Percentiles rank a stretch among this genome's conserved stretches.
phyloP scores from a whole-genome alignment of 1,140 invertebrate genomes.

The Aleiodes sp. region DNA sequence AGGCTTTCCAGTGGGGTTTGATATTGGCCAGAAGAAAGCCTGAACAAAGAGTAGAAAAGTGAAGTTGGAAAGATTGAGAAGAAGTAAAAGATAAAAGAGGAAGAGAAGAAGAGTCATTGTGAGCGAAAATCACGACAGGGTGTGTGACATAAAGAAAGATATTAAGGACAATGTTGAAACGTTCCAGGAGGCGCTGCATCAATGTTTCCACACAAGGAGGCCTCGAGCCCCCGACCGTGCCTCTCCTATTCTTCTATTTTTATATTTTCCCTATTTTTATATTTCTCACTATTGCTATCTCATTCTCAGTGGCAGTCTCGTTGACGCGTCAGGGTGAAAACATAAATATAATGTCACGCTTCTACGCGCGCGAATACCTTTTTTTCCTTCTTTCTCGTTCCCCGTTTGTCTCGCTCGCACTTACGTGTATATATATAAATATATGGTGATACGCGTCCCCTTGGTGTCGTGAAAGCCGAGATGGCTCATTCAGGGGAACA shows the following conservation, averaged over 20 bases:
- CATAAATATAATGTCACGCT: conserved; percentile 67
- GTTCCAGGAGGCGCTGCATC: conserved; percentile 41
- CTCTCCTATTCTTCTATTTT: conserved; percentile 29
- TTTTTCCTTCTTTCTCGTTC: not conserved
- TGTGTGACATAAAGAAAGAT: conserved; percentile 1
- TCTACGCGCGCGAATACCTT: conserved; percentile 56
- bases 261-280: conserved; percentile 17
- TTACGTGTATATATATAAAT: not conserved
- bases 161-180: conserved; percentile 23
- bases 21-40: too few relatives aligned
- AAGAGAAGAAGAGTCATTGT: not conserved
- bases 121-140: not conserved
- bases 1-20: too few relatives aligned
- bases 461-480: conserved; percentile 18
- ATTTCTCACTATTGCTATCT: conserved; percentile 21
- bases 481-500: conserved; percentile 26
- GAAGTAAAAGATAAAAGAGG: not conserved
- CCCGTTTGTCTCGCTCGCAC: not conserved
- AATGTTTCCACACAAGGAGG: conserved; percentile 59
- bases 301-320: conserved; percentile 45
- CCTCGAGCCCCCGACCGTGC: conserved; percentile 44
- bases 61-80: not conserved
- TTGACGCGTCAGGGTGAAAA: conserved; percentile 62
- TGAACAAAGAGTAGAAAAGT: too few relatives aligned
- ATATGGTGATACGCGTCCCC: conserved; percentile 17